phyloP scores from a whole-genome alignment of 2,113 vertebrate species.

The Podilymbus podiceps region DNA sequence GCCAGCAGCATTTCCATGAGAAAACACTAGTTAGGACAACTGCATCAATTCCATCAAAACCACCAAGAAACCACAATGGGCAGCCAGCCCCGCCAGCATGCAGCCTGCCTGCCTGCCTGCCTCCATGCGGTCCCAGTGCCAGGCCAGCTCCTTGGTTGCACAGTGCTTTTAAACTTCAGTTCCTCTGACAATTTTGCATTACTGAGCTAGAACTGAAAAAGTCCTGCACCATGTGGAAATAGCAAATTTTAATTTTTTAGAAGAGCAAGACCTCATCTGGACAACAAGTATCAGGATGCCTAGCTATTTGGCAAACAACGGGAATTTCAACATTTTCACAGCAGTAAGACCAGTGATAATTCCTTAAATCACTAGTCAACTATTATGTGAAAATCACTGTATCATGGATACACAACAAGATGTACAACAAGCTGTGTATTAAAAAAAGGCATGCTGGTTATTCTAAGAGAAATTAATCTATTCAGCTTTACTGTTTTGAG shows the following conservation, averaged over 20 bases:
- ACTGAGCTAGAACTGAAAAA: background rate
- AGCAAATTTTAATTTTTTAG: background rate
- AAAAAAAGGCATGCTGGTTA: background rate
- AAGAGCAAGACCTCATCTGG: background rate
- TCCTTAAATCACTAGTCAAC: background rate
- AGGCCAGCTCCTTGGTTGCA: background rate
- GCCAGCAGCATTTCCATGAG: slow-evolving; percentile 15
- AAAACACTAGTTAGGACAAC: background rate
- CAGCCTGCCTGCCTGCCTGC: background rate
- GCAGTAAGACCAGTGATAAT: background rate
- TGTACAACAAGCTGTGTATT: background rate
- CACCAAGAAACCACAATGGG: accelerated
- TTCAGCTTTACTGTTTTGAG: background rate
- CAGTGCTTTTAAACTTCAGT: background rate
- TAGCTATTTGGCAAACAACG: background rate
- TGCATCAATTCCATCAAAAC: background rate
- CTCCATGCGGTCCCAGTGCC: background rate
- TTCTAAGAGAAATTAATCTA: background rate
- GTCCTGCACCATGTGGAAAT: background rate
- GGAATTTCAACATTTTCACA: background rate
- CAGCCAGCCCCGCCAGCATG: accelerated
- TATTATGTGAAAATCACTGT: background rate
- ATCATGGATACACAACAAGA: background rate
- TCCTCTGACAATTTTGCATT: background rate
- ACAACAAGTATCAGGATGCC: background rate